Evolutionary conservation across 2,888 invertebrate genomes (phyloP), one percentile per base, ranked within the genome.

Genomic region (Cheilosia impressa): DNA sequence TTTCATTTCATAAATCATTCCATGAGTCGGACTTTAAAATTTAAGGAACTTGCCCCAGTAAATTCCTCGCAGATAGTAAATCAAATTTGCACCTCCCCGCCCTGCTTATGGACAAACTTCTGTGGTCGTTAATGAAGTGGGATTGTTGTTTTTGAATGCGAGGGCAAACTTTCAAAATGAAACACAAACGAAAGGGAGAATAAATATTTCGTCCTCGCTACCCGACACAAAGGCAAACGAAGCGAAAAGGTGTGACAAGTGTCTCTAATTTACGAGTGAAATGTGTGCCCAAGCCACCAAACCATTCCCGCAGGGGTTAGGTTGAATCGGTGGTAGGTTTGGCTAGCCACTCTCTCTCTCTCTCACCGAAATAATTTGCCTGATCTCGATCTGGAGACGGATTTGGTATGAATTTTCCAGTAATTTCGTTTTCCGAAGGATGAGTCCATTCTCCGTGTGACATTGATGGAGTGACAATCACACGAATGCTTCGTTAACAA

Each of bases 181-280:
- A 43, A 41, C 22, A 27, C 19, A 41, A 66, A 43, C 9, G 13
- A n/a, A 41, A 34, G 52, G 55, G 24, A 69, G 53, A 50, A 45
- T 47, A 65, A 77, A 68, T 34, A n/a, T 55, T 57, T 50, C 52
- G 24, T 55, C 55, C 41, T 38, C 41, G 10, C n/a, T n/a, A 43
- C 9, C 9, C 52, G 9, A 69, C 57, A 75, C 69, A 45, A 69
- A 78, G 27, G 43, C 57, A 69, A 73, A 69, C 50, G 45, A 68
- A n/a, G n/a, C n/a, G n/a, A n/a, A n/a, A n/a, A 84, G 79, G 79
- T 84, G 83, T 75, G 79, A 84, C 83, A 84, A 79, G 79, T 79
- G 73, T 69, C 79, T 69, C 69, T 79, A 79, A 84, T 84, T 84
- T 84, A 73, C 68, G 55, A 82, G 66, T 66, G 78, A 84, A 79